A percentile compares a stretch with the other conserved stretches of the same genome.
phyloP scores from a whole-genome alignment of 1,140 invertebrate species.

The Zaprionus kolodkinae region DNA sequence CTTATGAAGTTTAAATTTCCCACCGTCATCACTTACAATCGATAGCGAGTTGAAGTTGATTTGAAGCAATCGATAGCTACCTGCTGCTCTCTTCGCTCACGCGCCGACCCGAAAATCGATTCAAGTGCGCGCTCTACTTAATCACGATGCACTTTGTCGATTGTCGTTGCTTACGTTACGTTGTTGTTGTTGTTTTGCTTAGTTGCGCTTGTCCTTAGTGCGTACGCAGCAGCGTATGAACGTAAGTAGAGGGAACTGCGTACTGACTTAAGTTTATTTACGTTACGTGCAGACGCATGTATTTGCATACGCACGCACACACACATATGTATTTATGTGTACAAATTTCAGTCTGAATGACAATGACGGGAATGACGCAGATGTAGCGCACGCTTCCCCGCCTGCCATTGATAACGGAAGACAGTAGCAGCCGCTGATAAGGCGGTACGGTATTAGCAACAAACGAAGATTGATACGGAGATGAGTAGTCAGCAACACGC shows the following conservation, averaged over 20 bases:
- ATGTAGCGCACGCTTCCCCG: constrained; percentile 27
- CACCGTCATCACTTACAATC: not conserved
- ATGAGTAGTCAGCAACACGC: constrained; percentile 37
- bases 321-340: not conserved
- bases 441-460: not conserved
- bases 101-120: not conserved
- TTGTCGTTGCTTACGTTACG: not conserved
- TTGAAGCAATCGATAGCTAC: not conserved
- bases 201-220: not conserved
- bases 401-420: constrained; percentile 19
- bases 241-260: not conserved
- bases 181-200: not conserved
- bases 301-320: constrained; percentile 1
- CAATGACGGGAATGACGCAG: constrained; percentile 46
- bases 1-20: not conserved
- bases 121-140: not conserved
- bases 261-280: not conserved
- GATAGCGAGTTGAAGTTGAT: not conserved
- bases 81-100: not conserved
- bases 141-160: not conserved
- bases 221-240: constrained; percentile 2
- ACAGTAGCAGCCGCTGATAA: constrained; percentile 12
- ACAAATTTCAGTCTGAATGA: constrained; percentile 2
- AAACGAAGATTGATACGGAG: constrained; percentile 12
- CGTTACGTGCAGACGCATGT: not conserved